Evolutionary conservation across 2,797 vertebrate species (phyloP).

Genomic region (Toxotes lorentzi): DNA sequence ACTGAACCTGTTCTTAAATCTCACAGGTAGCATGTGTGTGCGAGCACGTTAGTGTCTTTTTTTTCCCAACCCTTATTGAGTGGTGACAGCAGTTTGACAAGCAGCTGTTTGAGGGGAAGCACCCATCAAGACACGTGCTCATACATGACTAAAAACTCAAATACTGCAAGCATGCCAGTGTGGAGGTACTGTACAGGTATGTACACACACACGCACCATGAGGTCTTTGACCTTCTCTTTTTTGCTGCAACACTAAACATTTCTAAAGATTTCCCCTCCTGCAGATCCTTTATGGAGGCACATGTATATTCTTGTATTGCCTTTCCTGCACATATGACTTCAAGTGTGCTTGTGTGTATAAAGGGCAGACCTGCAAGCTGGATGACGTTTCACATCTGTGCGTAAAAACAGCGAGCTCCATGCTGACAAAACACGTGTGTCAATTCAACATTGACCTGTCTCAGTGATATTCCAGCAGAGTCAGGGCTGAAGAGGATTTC

Average conservation of each 20-base stretch:
- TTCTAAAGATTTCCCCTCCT: not conserved
- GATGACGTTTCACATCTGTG: conserved; percentile 19
- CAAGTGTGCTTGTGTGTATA: not conserved
- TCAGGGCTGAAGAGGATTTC: not conserved
- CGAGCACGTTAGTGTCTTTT: not conserved
- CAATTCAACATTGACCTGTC: conserved; percentile 29
- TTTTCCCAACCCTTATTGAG: not conserved
- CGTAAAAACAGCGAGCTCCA: conserved; percentile 25
- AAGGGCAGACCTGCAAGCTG: not conserved
- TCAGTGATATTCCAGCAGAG: conserved; percentile 14
- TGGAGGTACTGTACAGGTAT: not conserved
- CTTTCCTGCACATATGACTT: not conserved
- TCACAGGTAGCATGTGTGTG: conserved; percentile 17
- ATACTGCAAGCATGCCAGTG: conserved; percentile 25
- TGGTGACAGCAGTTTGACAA: conserved; percentile 28
- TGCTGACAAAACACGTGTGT: conserved; percentile 49
- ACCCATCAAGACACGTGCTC: conserved; percentile 13
- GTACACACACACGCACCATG: not conserved
- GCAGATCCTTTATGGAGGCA: not conserved
- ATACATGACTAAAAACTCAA: conserved; percentile 8
- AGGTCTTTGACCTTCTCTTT: conserved; percentile 7
- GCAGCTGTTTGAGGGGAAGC: conserved; percentile 51
- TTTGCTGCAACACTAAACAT: conserved; percentile 3
- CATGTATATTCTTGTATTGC: not conserved
- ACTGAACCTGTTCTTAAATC: conserved; percentile 64